A percentile compares a stretch with the other conserved stretches of the same genome.
Conservation (phyloP, 2,888 invertebrate species). For the Dioctria linearis region DNA sequence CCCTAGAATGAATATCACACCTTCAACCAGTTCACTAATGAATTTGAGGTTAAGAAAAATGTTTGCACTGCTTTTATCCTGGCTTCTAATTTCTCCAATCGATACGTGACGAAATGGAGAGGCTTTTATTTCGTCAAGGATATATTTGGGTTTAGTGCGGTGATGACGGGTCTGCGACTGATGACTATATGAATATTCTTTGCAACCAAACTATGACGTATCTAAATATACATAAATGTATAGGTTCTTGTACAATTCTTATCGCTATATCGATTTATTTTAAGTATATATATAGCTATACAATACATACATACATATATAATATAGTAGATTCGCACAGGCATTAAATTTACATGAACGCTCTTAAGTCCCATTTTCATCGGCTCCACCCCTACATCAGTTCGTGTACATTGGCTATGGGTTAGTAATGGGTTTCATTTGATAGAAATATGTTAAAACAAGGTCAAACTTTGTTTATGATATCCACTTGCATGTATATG, state of each 20-base stretch:
- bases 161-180: not conserved
- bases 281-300: not conserved
- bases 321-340: not conserved
- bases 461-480: not conserved
- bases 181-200: not conserved
- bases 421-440: not conserved
- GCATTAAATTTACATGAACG: not conserved
- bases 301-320: no score
- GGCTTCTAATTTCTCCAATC: not conserved
- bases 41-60: conserved; percentile 1
- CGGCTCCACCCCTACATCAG: not conserved
- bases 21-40: conserved; percentile 16
- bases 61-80: conserved; percentile 6
- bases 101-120: conserved; percentile 9
- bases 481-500: not conserved
- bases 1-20: not conserved
- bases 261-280: conserved; percentile 8
- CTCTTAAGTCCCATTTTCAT: not conserved
- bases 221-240: not conserved
- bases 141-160: not conserved
- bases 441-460: not conserved
- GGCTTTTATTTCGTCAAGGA: not conserved
- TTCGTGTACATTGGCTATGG: not conserved
- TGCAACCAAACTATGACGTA: conserved; percentile 32
- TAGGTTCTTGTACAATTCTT: no score